Conservation (phyloP, 2,888 invertebrate genomes). For the Plagiodera versicolora region DNA sequence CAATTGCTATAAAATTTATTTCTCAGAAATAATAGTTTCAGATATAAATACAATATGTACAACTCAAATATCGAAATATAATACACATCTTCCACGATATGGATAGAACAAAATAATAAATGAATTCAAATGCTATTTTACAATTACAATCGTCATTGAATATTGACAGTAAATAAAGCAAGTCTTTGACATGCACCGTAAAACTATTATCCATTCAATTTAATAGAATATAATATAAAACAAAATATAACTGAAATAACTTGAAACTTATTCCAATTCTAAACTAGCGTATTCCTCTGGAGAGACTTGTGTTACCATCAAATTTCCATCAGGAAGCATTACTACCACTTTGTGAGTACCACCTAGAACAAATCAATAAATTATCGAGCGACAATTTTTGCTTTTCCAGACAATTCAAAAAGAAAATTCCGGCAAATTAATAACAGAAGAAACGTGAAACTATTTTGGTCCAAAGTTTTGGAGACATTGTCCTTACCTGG, state of each 20-base stretch:
- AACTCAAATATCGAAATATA: constrained; percentile 27
- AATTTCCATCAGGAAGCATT: constrained; percentile 80
- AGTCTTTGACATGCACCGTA: constrained; percentile 15
- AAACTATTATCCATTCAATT: constrained; percentile 10
- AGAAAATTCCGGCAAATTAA: no score
- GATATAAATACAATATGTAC: constrained; percentile 35
- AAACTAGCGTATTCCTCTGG: constrained; percentile 79
- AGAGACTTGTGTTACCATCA: constrained; percentile 86
- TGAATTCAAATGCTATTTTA: constrained; percentile 23
- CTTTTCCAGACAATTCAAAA: no score
- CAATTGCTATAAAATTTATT: constrained; percentile 32
- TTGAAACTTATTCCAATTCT: constrained; percentile 48
- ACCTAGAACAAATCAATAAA: constrained; percentile 57
- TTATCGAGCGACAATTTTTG: neutral
- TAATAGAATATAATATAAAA: constrained; percentile 10
- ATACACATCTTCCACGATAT: constrained; percentile 30
- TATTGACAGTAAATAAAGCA: constrained; percentile 10
- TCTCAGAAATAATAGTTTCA: constrained; percentile 10
- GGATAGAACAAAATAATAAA: constrained; percentile 14
- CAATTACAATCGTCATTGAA: constrained; percentile 11
- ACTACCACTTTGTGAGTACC: constrained; percentile 82
- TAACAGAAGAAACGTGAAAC: no score
- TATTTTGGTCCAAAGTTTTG: no score
- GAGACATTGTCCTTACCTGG: constrained; percentile 67
- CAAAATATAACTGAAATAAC: constrained; percentile 12